These are phyloP conservation scores for Halcyon badia DNA, from an alignment of 2,797 vertebrate species.

Conservation along the genomic window DNA sequence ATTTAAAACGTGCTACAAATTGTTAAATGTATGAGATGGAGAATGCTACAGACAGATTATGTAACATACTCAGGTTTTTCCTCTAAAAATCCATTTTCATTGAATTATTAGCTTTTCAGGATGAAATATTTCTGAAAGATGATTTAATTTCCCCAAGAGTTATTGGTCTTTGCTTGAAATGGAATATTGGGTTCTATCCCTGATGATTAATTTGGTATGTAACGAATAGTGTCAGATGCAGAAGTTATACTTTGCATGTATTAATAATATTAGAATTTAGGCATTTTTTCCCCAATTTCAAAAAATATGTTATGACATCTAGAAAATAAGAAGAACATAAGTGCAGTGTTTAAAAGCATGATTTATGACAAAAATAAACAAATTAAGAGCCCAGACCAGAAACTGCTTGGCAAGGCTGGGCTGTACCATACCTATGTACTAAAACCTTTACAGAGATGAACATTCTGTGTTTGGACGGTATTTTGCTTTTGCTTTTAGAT, in stretches of 20 bases:
- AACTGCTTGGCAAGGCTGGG: neutral
- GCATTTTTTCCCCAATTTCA: conserved; percentile 7
- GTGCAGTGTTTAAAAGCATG: neutral
- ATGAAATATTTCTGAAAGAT: conserved; percentile 79
- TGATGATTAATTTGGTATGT: conserved; percentile 76
- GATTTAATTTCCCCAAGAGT: conserved; percentile 78
- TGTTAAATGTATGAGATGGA: conserved; percentile 33
- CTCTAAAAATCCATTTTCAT: conserved; percentile 74
- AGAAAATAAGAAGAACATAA: conserved; percentile 30
- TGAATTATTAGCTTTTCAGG: conserved; percentile 77
- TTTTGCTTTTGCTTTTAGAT: neutral
- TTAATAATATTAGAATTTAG: conserved; percentile 57
- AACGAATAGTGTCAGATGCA: conserved; percentile 70
- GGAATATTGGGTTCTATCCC: conserved; percentile 62
- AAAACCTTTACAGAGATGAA: neutral
- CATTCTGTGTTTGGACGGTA: neutral
- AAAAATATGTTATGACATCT: neutral
- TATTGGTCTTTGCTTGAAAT: conserved; percentile 73
- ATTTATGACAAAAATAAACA: conserved; percentile 44
- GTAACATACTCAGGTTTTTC: conserved; percentile 62
- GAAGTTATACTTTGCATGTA: conserved; percentile 63
- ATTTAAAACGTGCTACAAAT: conserved; percentile 56
- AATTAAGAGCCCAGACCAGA: neutral
- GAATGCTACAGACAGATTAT: conserved; percentile 53
- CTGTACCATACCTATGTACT: neutral